These are phyloP conservation scores for Ambastaia sidthimunki DNA, from an alignment of 2,797 vertebrate species.

Conservation along the genomic window DNA sequence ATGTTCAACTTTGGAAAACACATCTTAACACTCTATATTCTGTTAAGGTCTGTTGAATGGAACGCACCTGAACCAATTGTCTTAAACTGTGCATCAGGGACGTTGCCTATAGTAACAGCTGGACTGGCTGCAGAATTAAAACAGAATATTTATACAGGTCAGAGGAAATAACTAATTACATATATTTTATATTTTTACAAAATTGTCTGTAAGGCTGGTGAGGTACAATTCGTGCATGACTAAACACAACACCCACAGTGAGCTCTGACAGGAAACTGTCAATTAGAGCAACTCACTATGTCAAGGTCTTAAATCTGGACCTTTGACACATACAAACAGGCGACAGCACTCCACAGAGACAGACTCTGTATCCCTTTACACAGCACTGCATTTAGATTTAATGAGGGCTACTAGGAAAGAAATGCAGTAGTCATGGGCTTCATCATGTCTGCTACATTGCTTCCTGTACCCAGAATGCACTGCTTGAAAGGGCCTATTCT, in stretches of 20 bases:
- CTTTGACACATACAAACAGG: not conserved
- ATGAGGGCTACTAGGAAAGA: slow-evolving; percentile 56
- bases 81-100: too few species aligned
- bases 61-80: too few species aligned
- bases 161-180: too few species aligned
- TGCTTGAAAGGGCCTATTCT: slow-evolving; percentile 39
- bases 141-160: too few species aligned
- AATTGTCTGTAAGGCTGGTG: slow-evolving; percentile 51
- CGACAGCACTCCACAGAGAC: slow-evolving; percentile 47
- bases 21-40: too few species aligned
- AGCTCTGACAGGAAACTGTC: slow-evolving; percentile 66
- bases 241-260: slow-evolving; percentile 29
- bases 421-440: slow-evolving; percentile 1
- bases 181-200: slow-evolving; percentile 53
- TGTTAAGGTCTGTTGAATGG: too few species aligned
- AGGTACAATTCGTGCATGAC: slow-evolving; percentile 41
- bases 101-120: too few species aligned
- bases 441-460: slow-evolving; percentile 11
- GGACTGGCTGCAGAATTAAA: too few species aligned
- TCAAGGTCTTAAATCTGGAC: slow-evolving; percentile 51
- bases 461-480: slow-evolving; percentile 23
- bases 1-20: too few species aligned
- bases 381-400: slow-evolving; percentile 74
- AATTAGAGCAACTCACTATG: slow-evolving; percentile 65
- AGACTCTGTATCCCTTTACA: slow-evolving; percentile 63